Percentiles rank a stretch among this genome's conserved stretches.
phyloP scores from a whole-genome alignment of 92 coral and sea anemone species.

The Micromussa lordhowensis region DNA sequence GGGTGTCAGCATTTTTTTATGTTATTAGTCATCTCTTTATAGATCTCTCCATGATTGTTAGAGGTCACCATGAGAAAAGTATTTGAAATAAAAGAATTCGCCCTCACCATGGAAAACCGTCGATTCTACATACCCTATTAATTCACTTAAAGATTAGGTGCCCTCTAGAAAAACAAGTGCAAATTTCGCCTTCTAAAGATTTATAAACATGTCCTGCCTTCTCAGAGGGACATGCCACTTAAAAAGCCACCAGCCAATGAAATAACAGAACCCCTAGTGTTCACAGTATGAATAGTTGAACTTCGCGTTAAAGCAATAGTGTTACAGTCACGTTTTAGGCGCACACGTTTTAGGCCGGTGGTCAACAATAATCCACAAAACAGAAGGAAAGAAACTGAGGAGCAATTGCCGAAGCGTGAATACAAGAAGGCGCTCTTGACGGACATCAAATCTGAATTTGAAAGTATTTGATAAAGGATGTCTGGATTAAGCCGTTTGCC shows the following conservation, averaged over 20 bases:
- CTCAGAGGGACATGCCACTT: slow-evolving; percentile 1
- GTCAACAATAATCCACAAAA: neutral
- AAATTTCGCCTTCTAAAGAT: slow-evolving; percentile 17
- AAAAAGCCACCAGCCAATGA: neutral
- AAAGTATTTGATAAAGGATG: too few relatives aligned
- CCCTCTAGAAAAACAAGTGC: neutral
- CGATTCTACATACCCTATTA: slow-evolving; percentile 7
- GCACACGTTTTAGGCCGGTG: neutral
- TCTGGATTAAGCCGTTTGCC: too few relatives aligned
- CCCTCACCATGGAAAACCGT: too few relatives aligned
- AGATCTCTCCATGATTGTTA: neutral
- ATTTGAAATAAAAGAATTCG: too few relatives aligned
- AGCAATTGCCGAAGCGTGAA: too few relatives aligned
- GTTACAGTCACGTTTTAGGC: slow-evolving; percentile 14
- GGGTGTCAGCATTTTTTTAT: neutral
- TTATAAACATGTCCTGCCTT: neutral
- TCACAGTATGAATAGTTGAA: slow-evolving; percentile 11
- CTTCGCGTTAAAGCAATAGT: slow-evolving; percentile 10
- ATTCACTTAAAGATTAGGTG: slow-evolving; percentile 8
- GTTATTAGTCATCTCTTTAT: neutral
- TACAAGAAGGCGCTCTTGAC: too few relatives aligned
- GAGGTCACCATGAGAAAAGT: too few relatives aligned
- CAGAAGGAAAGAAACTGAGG: too few relatives aligned
- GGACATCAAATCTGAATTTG: too few relatives aligned
- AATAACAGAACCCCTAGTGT: neutral